Base-by-base conservation (phyloP, 2,888 invertebrate genomes). In the Pheosia tremula region DNA sequence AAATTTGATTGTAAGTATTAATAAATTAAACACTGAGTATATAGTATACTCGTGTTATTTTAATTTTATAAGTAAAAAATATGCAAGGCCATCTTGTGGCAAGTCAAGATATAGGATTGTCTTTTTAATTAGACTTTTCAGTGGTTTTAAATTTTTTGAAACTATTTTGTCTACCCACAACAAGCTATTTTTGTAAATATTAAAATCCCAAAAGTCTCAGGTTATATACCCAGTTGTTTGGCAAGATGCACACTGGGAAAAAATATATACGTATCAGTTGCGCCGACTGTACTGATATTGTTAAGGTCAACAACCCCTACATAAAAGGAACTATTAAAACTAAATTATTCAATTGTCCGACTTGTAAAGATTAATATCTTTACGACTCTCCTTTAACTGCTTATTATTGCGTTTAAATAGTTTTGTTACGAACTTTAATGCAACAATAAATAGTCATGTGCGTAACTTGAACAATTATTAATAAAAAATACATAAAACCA, bases 331-430 rank as follows among this genome's bases (percentile, higher is more conserved):
- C 50, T 52, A 58, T 50, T 58, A 60, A 66, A 70, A 68, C 49
- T 56, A 13, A 59, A 54, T 54, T 66, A 62, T 67, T 67, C 68
- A 74, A 65, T 66, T 67, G 62, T 68, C 60, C 65, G 66, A 9
- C 54, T 47, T 55, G 56, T 58, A 58, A 62, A 64, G 63, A 74
- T 74, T 56, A 60, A 39, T 59, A 68, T 68, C 68, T 70, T 59
- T 68, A 70, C 58, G 65, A 45, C 57, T 52, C 66, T 56, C 64
- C 65, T 69, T 71, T 68, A 71, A 61, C 64, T 60, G 39, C 56
- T 66, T 68, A 67, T 61, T 63, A 71, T 65, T 36, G 63, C 67
- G 72, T 74, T 71, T 64, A 74, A 74, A 77, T 71, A 70, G 71
- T 74, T 74, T 79, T 72, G 72, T 75, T 63, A 67, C 56, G 6